These are phyloP conservation scores for Trachurus trachurus DNA, from an alignment of 2,797 vertebrate species.

Conservation along the genomic window DNA sequence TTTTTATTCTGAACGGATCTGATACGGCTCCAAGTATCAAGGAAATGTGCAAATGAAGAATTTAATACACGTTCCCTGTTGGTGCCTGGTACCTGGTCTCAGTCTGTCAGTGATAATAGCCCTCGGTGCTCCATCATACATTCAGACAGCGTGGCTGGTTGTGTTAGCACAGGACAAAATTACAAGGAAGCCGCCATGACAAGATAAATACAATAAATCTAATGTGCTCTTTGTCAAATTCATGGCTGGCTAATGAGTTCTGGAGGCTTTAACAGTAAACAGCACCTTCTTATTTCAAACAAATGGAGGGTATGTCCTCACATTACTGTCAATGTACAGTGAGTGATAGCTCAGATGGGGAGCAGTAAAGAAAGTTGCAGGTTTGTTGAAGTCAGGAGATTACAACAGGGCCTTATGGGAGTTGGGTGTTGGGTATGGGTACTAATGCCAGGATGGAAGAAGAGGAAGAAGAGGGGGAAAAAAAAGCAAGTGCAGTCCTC, in stretches of 20 bases:
- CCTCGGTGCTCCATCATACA: constrained; percentile 42
- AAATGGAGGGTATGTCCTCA: constrained; percentile 50
- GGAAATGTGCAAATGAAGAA: constrained; percentile 41
- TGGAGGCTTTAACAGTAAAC: constrained; percentile 57
- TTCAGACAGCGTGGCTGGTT: constrained; percentile 40
- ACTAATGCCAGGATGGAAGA: neutral
- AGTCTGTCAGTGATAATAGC: constrained; percentile 46
- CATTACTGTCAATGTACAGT: constrained; percentile 23
- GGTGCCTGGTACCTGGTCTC: constrained; percentile 37
- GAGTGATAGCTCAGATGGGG: constrained; percentile 39
- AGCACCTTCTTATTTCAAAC: constrained; percentile 58
- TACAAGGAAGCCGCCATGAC: constrained; percentile 48
- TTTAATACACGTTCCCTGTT: constrained; percentile 31
- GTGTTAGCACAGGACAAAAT: constrained; percentile 49
- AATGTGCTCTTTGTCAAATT: constrained; percentile 59
- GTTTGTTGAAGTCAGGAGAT: constrained; percentile 28
- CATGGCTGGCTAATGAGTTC: constrained; percentile 57
- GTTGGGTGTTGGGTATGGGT: constrained; percentile 2
- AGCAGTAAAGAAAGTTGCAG: constrained; percentile 32
- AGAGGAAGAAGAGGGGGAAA: neutral
- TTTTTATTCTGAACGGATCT: constrained; percentile 29
- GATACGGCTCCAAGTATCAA: constrained; percentile 42
- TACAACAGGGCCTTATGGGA: constrained; percentile 25
- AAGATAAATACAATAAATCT: constrained; percentile 63
- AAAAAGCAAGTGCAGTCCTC: neutral